A percentile compares a stretch with the other conserved stretches of the same genome.
These are phyloP conservation scores for Heloderma charlesbogerti DNA, from an alignment of 2,113 vertebrate species.

Conservation along the genomic window DNA sequence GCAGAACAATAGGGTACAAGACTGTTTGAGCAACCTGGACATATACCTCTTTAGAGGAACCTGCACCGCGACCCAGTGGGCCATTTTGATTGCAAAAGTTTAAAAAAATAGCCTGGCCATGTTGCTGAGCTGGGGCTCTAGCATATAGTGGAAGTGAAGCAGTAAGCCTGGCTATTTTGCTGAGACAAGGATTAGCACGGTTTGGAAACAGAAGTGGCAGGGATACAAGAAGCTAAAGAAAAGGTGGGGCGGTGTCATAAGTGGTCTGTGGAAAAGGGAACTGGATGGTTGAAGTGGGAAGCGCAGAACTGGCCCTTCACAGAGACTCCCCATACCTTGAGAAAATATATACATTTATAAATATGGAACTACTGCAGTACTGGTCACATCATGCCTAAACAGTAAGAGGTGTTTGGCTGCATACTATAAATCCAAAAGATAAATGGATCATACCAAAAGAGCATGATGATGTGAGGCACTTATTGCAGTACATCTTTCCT, in stretches of 20 bases:
- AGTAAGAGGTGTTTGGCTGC: background rate
- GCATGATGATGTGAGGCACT: background rate
- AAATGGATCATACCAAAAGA: background rate
- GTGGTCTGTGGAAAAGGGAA: background rate
- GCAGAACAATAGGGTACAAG: too few relatives aligned
- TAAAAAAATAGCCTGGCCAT: background rate
- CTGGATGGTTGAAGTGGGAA: background rate
- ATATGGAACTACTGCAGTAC: background rate
- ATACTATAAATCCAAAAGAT: background rate
- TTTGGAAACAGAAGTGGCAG: background rate
- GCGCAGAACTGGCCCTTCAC: background rate
- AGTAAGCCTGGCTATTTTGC: too few relatives aligned
- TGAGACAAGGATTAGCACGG: background rate
- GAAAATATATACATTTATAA: background rate
- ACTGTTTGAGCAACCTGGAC: too few relatives aligned
- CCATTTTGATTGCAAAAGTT: too few relatives aligned
- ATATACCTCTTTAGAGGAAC: too few relatives aligned
- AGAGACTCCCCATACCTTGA: background rate
- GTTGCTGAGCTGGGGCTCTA: background rate
- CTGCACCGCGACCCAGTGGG: too few relatives aligned
- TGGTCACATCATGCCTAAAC: background rate
- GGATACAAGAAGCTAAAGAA: background rate
- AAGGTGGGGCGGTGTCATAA: background rate
- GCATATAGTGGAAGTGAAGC: background rate
- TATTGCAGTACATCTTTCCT: background rate